Base-by-base conservation (phyloP, 2,113 vertebrate species). In the Campylorhamphus procurvoides region DNA sequence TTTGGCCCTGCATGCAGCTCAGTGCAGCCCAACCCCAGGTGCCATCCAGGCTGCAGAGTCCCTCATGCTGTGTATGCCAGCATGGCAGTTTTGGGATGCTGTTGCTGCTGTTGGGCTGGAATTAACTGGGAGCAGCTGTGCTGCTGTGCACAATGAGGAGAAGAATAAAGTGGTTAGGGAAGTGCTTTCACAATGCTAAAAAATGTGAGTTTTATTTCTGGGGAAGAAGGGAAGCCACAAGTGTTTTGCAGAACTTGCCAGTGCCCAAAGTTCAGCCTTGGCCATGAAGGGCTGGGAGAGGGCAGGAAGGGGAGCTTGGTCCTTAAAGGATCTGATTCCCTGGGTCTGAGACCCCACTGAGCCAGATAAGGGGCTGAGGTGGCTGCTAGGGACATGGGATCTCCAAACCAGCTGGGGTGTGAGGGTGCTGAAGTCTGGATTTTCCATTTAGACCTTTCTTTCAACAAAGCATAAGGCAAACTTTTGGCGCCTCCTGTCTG, bases 101-200 rank as follows among this genome's bases (percentile, higher is more conserved):
- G 40, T 33, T 72, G 74, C 84, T 72, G 60, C 78, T 76, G 42
- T 24, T 77, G 79, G 42, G 55, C 79, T 89, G 93, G 64, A 63
- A 92, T 28, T 89, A 84, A 93, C 73, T 92, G 69, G 52, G 84
- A 97, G 76, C 94, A 97, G 95, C 93, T 96, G 94, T 87, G 86
- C 83, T 90, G 76, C 86, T 84, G 50, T 1, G 1, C 37, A 73
- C 72, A 47, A 28, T 40, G 47, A 88, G 53, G 53, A 85, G 72
- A 94, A 89, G 86, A 92, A 84, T 62, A 18, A 84, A 93, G 81
- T 0, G 0, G 40, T 77, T 67, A 63, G 60, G 76, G 89, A 60
- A 92, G 63, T 60, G 39, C 71, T 96, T 93, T 87, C 64, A 84
- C 49, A 42, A 56, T 72, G 22, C 50, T 53, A 12, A 92, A 77